Evolutionary conservation across 2,113 vertebrate genomes (phyloP), one percentile per base, ranked within the genome.

Genomic region (Xiphophorus hellerii): DNA sequence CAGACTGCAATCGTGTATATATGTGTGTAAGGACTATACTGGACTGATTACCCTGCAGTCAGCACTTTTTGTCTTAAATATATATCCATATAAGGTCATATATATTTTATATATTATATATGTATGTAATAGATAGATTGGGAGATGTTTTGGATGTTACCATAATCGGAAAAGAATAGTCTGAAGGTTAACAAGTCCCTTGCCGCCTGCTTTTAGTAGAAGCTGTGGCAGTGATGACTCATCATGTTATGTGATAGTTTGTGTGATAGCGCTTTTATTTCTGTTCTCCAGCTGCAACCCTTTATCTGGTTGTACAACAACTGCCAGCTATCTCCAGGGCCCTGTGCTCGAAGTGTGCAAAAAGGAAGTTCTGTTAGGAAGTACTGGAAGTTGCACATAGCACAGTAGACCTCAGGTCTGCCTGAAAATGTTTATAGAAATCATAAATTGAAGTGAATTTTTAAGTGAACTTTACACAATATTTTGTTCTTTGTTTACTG

Each of bases 1-100:
- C 72, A 66, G 69, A 83, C 77, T 72, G 85, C 83, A 83, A 72
- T 88, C 70, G 71, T 68, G 84, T 70, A 62, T 81, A 77, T 64
- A 42, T 73, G 78, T 72, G 27, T 27, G 66, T 60, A 48, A 14
- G 27, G 39, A 62, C 48, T 66, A 29, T 37, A 63, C 63, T 31
- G 9, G 66, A 33, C 37, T 71, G 44, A 87, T 76, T 77, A 62
- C 84, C 37, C 42, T 84, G 37, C 48, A 82, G 74, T 78, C 79
- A 87, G 81, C 66, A 80, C 31, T 74, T 68, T 78, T 66, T 33
- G 7, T 35, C 69, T 65, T 30, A 13, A 62, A 77, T n/a, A 27
- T 72, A 48, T 54, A 66, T 10, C 76, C 62, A 66, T 62, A 81
- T 14, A 42, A 37, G 35, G 35, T 0, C 1, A 6, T 20, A 6